A percentile compares a stretch with the other conserved stretches of the same genome.
These are phyloP conservation scores for Apodemus agrarius DNA, from an alignment of 2,797 vertebrate species.

Conservation along the genomic window DNA sequence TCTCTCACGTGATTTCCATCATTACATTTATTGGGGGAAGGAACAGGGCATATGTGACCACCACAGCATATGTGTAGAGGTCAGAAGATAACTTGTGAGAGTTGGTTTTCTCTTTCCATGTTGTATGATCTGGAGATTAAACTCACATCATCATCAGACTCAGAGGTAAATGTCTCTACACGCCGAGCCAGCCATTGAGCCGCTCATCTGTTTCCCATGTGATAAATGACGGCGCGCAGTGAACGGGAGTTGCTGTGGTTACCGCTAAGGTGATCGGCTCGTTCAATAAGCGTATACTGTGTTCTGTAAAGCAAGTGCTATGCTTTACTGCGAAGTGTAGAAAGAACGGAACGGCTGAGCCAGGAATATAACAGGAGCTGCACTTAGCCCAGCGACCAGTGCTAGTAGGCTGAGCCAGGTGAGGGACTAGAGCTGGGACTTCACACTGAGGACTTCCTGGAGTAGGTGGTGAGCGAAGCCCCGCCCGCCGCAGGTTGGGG, in stretches of 20 bases:
- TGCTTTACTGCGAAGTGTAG: background rate
- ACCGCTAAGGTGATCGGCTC: background rate
- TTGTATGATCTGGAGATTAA: background rate
- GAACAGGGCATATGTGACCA: background rate
- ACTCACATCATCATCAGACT: fast-evolving
- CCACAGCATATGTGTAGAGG: background rate
- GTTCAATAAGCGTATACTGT: background rate
- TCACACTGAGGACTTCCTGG: background rate
- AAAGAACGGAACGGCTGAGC: background rate
- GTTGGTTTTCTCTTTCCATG: background rate
- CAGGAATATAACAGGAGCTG: background rate
- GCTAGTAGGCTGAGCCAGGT: background rate
- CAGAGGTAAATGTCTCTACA: background rate
- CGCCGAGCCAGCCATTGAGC: background rate
- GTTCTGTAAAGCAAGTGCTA: background rate
- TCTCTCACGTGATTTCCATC: background rate
- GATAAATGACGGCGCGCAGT: background rate
- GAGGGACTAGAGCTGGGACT: background rate
- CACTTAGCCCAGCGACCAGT: background rate
- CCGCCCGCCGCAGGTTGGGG: background rate
- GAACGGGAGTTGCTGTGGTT: background rate
- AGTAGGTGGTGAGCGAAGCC: background rate
- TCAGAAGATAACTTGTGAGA: background rate
- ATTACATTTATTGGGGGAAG: background rate
- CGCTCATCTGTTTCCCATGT: background rate